Evolutionary conservation across 2,797 vertebrate species (phyloP).

Genomic region (Microchirus variegatus): DNA sequence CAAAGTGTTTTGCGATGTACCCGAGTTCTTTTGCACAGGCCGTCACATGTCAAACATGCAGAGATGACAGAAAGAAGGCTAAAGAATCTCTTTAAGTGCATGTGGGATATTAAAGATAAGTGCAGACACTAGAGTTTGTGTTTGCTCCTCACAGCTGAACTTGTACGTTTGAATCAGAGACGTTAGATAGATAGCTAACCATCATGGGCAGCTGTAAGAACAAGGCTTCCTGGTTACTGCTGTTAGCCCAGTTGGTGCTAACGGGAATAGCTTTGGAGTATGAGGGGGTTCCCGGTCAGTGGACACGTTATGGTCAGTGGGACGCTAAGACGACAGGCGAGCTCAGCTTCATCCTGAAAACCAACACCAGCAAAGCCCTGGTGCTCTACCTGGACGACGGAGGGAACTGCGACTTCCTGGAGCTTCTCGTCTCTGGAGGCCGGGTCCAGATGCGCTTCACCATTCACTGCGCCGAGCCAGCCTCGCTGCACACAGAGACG

Average conservation of each 20-base stretch:
- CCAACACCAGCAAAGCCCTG: constrained; percentile 88
- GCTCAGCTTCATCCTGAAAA: constrained; percentile 92
- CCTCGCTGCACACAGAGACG: constrained; percentile 86
- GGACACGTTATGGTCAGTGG: constrained; percentile 94
- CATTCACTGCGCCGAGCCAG: constrained; percentile 92
- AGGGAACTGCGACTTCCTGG: constrained; percentile 95
- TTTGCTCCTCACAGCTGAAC: constrained; percentile 48
- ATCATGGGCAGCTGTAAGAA: constrained; percentile 69
- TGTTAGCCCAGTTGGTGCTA: constrained; percentile 69
- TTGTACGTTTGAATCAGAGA: constrained; percentile 53
- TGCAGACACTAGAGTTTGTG: constrained; percentile 18
- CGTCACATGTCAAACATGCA: constrained; percentile 64
- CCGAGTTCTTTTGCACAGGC: constrained; percentile 28
- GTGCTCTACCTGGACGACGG: constrained; percentile 94
- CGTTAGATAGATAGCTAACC: constrained; percentile 63
- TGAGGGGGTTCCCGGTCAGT: constrained; percentile 91
- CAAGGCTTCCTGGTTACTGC: constrained; percentile 54
- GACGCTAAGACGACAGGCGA: constrained; percentile 84
- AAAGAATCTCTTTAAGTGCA: constrained; percentile 55
- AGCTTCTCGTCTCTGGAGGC: constrained; percentile 88
- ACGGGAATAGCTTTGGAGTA: constrained; percentile 85
- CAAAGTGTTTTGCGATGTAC: constrained; percentile 43
- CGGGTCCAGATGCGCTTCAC: constrained; percentile 90
- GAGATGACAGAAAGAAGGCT: constrained; percentile 72
- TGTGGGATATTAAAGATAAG: constrained; percentile 40